A percentile compares a stretch with the other conserved stretches of the same genome.
phyloP scores from a whole-genome alignment of 2,113 vertebrate species.

The Apodemus sylvaticus region DNA sequence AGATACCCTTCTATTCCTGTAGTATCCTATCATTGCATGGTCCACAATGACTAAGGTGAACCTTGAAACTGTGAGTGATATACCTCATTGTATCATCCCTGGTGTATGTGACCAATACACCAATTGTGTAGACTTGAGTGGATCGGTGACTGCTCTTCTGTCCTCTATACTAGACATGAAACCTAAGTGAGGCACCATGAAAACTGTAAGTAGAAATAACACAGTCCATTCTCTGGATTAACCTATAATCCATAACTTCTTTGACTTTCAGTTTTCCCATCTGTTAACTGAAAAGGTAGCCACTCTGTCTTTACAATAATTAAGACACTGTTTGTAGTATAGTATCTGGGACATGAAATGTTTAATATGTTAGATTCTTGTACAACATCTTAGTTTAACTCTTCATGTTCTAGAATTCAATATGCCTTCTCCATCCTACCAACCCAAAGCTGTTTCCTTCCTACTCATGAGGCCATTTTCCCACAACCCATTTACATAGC shows the following conservation, averaged over 20 bases:
- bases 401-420: not conserved
- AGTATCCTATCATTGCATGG: not conserved
- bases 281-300: not conserved
- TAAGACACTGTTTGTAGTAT: not conserved
- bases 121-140: not conserved
- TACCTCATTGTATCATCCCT: not conserved
- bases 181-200: not conserved
- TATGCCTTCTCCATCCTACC: not conserved
- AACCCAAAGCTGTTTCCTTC: slow-evolving; percentile 44
- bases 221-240: not conserved
- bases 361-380: slow-evolving; percentile 5
- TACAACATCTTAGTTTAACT: not conserved
- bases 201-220: not conserved
- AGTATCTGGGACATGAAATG: not conserved
- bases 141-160: not conserved
- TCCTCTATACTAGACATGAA: not conserved
- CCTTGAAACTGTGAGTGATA: not conserved
- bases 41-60: not conserved
- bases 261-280: not conserved
- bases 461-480: slow-evolving; percentile 48
- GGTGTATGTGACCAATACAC: not conserved
- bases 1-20: not conserved
- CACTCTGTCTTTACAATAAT: not conserved
- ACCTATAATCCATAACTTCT: not conserved
- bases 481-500: slow-evolving; percentile 57